Evolutionary conservation across 2,113 vertebrate species (phyloP).

Genomic region (Carlito syrichta): DNA sequence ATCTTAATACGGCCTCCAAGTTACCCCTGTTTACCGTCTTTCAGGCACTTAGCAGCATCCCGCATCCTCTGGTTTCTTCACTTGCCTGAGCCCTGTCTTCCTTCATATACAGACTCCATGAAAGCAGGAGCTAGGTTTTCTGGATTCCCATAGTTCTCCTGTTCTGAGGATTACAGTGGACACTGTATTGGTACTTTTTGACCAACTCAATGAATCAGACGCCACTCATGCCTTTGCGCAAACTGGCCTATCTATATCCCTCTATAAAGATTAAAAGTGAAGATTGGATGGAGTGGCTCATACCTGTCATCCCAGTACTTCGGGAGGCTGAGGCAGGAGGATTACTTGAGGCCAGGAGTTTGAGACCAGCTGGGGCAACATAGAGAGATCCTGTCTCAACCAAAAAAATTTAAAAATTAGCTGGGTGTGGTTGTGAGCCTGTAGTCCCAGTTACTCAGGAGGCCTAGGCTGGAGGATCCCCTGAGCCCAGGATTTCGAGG

Average conservation of each 20-base stretch:
- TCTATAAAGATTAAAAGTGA: neutral
- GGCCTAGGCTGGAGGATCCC: too few species aligned
- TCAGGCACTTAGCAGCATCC: neutral
- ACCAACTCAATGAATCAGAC: neutral
- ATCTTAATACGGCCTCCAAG: neutral
- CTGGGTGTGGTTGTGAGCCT: too few species aligned
- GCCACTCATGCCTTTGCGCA: neutral
- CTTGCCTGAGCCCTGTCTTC: neutral
- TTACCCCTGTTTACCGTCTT: neutral
- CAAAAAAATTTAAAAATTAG: too few species aligned
- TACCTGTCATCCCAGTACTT: too few species aligned
- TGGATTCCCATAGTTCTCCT: neutral
- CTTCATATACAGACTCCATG: neutral
- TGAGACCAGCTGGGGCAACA: too few species aligned
- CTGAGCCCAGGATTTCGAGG: too few species aligned
- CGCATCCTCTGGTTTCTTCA: neutral
- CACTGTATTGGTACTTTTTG: neutral
- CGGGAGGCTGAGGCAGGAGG: too few species aligned
- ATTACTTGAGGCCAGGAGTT: too few species aligned
- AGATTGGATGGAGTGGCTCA: too few species aligned
- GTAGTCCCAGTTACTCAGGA: too few species aligned
- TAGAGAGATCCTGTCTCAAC: too few species aligned
- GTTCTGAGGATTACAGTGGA: neutral
- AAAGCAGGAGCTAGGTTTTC: neutral
- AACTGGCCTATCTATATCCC: neutral